Evolutionary conservation across 2,113 vertebrate species (phyloP).

Genomic region (Albula goreensis): DNA sequence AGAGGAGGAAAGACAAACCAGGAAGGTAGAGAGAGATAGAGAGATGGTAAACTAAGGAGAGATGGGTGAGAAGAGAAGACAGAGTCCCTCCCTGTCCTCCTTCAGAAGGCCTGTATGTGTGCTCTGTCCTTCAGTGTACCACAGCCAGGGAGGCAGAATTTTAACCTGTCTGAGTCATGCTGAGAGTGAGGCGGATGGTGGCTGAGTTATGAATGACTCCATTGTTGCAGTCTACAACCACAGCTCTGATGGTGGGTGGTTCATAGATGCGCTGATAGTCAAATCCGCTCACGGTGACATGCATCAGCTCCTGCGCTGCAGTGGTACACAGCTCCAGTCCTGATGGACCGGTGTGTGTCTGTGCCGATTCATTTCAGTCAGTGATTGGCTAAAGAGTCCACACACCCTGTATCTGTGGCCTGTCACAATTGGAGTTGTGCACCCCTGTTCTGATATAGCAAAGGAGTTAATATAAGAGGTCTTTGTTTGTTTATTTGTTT

Average conservation of each 20-base stretch:
- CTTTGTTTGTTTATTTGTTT: neutral
- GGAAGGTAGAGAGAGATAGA: neutral
- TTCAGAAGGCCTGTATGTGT: neutral
- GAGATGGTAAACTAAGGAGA: slow-evolving; percentile 19
- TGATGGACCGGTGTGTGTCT: too few species aligned
- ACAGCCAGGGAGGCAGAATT: neutral
- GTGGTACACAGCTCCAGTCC: too few species aligned
- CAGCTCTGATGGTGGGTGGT: neutral
- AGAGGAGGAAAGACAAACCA: neutral
- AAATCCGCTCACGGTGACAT: neutral
- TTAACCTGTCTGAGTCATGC: neutral
- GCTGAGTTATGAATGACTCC: too few species aligned
- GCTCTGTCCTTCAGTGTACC: too few species aligned
- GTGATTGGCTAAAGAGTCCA: too few species aligned
- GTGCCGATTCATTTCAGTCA: too few species aligned
- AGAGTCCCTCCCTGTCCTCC: neutral
- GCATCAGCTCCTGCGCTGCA: too few species aligned
- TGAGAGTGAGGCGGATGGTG: too few species aligned
- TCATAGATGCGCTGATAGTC: neutral
- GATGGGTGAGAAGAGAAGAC: neutral
- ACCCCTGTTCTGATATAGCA: neutral
- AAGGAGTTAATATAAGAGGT: too few species aligned
- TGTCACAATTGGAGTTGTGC: too few species aligned
- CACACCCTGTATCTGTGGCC: too few species aligned
- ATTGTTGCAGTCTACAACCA: neutral